Percentiles rank a stretch among this genome's conserved stretches.
phyloP scores from a whole-genome alignment of 2,888 invertebrate genomes.

The Carpatolechia fugitivella region DNA sequence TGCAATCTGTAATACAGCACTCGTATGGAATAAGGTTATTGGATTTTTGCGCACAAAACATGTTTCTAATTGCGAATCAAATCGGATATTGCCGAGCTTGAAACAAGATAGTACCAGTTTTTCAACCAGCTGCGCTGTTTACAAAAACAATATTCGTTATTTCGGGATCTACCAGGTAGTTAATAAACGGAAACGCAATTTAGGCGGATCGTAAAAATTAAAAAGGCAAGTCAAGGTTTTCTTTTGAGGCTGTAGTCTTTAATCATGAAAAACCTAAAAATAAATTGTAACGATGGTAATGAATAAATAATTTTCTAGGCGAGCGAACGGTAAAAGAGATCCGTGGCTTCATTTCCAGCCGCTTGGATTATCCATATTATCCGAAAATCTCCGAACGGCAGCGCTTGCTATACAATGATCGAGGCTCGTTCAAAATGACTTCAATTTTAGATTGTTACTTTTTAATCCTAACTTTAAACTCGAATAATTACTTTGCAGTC shows the following conservation, averaged over 20 bases:
- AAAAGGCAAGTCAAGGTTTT: constrained; percentile 4
- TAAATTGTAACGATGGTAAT: constrained; percentile 50
- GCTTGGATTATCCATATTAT: constrained; percentile 71
- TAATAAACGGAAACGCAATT: constrained; percentile 1
- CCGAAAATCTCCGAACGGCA: constrained; percentile 65
- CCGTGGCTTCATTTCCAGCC: constrained; percentile 62
- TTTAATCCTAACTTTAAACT: constrained; percentile 31
- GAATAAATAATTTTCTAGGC: constrained; percentile 66
- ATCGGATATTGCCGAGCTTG: not conserved
- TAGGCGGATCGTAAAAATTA: constrained; percentile 3
- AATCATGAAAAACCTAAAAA: constrained; percentile 41
- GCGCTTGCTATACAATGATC: constrained; percentile 56
- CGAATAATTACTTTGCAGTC: constrained; percentile 47
- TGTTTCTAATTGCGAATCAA: not conserved
- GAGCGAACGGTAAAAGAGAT: constrained; percentile 55
- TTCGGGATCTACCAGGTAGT: not conserved
- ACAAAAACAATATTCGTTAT: constrained; percentile 3
- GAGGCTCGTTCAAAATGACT: constrained; percentile 59
- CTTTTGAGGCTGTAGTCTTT: constrained; percentile 14
- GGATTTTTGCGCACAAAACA: constrained; percentile 9
- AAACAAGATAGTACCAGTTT: not conserved
- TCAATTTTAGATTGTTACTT: constrained; percentile 51
- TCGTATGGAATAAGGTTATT: constrained; percentile 5
- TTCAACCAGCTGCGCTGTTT: not conserved
- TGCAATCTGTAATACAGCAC: constrained; percentile 8